phyloP scores from a whole-genome alignment of 2,113 vertebrate species.

The Nycticryphes semicollaris region DNA sequence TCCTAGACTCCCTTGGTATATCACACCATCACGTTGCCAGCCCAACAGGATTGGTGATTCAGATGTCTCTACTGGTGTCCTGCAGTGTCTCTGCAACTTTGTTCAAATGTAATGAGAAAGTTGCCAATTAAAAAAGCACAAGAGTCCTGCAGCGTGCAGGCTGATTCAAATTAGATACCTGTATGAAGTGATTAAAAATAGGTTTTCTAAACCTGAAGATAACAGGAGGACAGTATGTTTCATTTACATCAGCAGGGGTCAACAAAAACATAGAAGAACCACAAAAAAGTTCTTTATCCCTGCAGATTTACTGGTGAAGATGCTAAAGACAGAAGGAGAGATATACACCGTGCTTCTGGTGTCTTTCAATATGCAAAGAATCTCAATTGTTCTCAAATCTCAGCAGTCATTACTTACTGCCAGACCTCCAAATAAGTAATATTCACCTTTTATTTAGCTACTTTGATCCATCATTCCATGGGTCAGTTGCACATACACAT shows the following conservation, averaged over 20 bases:
- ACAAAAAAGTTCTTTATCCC: conserved; percentile 21
- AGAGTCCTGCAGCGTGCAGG: conserved; percentile 60
- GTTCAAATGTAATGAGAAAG: conserved; percentile 68
- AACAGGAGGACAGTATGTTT: conserved; percentile 56
- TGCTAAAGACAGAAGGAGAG: conserved; percentile 13
- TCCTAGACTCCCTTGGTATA: not conserved
- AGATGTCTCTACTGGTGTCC: conserved; percentile 48
- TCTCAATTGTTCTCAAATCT: conserved; percentile 24
- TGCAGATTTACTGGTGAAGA: conserved; percentile 30
- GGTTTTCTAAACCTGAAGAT: conserved; percentile 45
- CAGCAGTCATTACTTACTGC: conserved; percentile 24
- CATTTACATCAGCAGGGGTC: conserved; percentile 61
- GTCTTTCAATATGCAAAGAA: conserved; percentile 30
- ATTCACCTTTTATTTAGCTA: not conserved
- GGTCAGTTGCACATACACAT: not conserved
- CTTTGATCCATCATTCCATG: not conserved
- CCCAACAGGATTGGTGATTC: conserved; percentile 51
- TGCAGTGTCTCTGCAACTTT: conserved; percentile 62
- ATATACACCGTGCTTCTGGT: not conserved
- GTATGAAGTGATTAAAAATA: conserved; percentile 64
- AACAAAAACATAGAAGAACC: conserved; percentile 28
- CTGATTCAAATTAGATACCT: conserved; percentile 69
- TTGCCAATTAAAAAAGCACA: conserved; percentile 66
- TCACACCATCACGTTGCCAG: conserved; percentile 25
- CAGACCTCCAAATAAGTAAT: conserved; percentile 31